Percentiles rank a stretch among this genome's conserved stretches.
Evolutionary conservation across 1,140 invertebrate species (phyloP).

Genomic region (Ostrea edulis): DNA sequence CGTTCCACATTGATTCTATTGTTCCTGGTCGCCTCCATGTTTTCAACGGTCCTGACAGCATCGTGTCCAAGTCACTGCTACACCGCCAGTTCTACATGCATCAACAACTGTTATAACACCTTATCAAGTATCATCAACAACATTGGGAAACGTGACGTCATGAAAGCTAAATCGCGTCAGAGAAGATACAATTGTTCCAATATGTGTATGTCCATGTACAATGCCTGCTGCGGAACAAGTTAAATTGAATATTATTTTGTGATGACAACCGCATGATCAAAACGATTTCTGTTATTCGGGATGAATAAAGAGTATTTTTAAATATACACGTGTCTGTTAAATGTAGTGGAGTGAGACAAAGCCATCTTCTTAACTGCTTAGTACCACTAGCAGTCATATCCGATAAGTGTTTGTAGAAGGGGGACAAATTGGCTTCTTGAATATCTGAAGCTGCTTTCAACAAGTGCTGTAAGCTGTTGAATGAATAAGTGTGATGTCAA

Average conservation of each 20-base stretch:
- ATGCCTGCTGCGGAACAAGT: slow-evolving; percentile 2
- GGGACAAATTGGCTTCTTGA: too few relatives aligned
- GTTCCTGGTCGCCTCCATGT: background rate
- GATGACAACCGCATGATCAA: too few relatives aligned
- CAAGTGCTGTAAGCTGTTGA: too few relatives aligned
- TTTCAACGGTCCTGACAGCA: background rate
- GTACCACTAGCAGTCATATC: too few relatives aligned
- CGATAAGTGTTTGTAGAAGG: too few relatives aligned
- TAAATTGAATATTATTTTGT: background rate
- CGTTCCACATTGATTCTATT: background rate
- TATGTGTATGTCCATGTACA: background rate
- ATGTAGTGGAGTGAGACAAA: too few relatives aligned
- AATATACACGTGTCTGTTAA: too few relatives aligned
- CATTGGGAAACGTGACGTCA: slow-evolving; percentile 24
- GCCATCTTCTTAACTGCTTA: too few relatives aligned
- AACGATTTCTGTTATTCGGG: too few relatives aligned
- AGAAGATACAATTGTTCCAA: slow-evolving; percentile 7
- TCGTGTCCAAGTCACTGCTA: background rate
- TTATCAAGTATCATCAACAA: background rate
- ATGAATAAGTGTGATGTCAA: too few relatives aligned
- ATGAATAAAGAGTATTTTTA: too few relatives aligned
- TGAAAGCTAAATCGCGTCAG: background rate
- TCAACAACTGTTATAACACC: slow-evolving; percentile 8
- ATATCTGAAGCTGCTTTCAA: too few relatives aligned
- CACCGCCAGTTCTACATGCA: slow-evolving; percentile 3